phyloP scores from a whole-genome alignment of 2,888 invertebrate genomes.

The Caenorhabditis auriculariae region DNA sequence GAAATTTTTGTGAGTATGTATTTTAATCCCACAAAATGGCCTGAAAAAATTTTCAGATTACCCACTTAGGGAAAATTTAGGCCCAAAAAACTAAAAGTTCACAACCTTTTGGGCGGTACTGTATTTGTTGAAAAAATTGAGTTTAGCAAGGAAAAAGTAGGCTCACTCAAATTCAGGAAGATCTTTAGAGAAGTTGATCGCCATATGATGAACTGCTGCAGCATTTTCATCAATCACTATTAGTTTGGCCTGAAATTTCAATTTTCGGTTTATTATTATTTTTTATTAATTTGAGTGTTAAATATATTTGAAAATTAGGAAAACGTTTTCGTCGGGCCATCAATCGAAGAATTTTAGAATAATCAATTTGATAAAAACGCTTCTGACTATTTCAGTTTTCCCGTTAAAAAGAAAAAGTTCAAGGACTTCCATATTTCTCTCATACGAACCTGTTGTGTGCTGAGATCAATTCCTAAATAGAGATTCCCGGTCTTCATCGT shows the following conservation, averaged over 20 bases:
- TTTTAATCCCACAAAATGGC: too few relatives aligned
- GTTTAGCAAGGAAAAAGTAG: neutral
- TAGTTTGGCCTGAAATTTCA: slow-evolving; percentile 80
- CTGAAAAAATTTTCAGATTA: too few relatives aligned
- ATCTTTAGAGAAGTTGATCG: slow-evolving; percentile 86
- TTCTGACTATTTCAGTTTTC: neutral
- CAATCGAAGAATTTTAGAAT: neutral
- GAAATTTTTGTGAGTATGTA: too few relatives aligned
- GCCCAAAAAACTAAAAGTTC: too few relatives aligned
- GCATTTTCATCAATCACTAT: slow-evolving; percentile 78
- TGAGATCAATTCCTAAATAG: slow-evolving; percentile 44
- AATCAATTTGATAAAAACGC: neutral
- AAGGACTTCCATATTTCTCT: neutral
- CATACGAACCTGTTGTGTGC: slow-evolving; percentile 40
- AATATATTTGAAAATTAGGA: too few relatives aligned
- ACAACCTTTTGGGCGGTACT: neutral
- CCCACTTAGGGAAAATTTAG: too few relatives aligned
- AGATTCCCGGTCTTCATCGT: slow-evolving; percentile 1
- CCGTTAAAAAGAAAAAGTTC: too few relatives aligned
- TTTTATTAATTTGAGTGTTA: slow-evolving; percentile 1
- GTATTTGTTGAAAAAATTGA: neutral
- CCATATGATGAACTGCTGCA: slow-evolving; percentile 76
- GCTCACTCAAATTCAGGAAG: slow-evolving; percentile 85
- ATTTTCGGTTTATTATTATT: slow-evolving; percentile 10
- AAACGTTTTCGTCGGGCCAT: too few relatives aligned